phyloP scores from a whole-genome alignment of 2,888 invertebrate species.

The Craniophora ligustri region DNA sequence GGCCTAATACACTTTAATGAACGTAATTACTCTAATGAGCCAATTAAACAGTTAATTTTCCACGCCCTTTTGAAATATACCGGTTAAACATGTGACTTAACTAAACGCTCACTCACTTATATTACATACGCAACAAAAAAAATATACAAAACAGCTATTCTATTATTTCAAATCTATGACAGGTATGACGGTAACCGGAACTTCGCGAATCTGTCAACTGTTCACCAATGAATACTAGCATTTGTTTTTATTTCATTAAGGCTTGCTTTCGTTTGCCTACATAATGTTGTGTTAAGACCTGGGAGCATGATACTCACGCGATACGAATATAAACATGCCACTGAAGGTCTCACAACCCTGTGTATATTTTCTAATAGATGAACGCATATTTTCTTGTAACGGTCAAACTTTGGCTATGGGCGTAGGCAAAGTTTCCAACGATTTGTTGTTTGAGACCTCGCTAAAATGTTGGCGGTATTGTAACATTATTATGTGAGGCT shows the following conservation, averaged over 20 bases:
- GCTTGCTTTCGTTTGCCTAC: conserved; percentile 61
- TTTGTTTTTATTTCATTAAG: conserved; percentile 61
- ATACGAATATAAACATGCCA: conserved; percentile 78
- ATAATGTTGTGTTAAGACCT: conserved; percentile 50
- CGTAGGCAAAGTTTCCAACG: conserved; percentile 66
- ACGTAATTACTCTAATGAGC: conserved; percentile 9
- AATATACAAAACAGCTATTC: conserved; percentile 62
- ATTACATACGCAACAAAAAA: conserved; percentile 53
- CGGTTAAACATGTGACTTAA: conserved; percentile 32
- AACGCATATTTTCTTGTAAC: conserved; percentile 84
- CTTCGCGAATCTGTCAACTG: conserved; percentile 57
- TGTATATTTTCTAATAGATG: conserved; percentile 82
- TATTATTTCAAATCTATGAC: conserved; percentile 76
- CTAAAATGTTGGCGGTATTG: conserved; percentile 55
- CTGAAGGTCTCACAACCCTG: conserved; percentile 63
- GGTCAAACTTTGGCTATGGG: conserved; percentile 79
- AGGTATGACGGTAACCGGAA: conserved; percentile 73
- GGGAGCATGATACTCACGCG: conserved; percentile 70
- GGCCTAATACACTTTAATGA: background rate
- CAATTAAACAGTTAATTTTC: conserved; percentile 13
- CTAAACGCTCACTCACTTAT: conserved; percentile 60
- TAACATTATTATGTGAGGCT: conserved; percentile 47
- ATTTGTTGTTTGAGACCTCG: conserved; percentile 70
- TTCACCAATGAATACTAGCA: conserved; percentile 57
- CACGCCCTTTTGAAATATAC: conserved; percentile 25